These are phyloP conservation scores for Channa argus DNA, from an alignment of 2,113 vertebrate genomes.

Conservation along the genomic window DNA sequence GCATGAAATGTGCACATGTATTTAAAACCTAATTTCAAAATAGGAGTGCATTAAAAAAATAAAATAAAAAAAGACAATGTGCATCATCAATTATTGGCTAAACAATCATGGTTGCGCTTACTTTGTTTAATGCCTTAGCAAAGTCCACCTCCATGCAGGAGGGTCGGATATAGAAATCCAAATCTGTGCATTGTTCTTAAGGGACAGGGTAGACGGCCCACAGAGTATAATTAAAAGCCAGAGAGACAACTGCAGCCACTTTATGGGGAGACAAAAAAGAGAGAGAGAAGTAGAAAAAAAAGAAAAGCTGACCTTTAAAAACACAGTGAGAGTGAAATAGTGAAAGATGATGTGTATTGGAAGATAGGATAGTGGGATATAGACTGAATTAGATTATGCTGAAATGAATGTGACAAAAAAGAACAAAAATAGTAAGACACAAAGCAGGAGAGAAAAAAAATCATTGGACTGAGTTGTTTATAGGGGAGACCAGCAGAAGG, in stretches of 20 bases:
- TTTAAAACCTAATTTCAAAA: background rate
- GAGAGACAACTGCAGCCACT: slow-evolving; percentile 70
- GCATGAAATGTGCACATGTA: slow-evolving; percentile 22
- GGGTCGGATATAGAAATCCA: slow-evolving; percentile 34
- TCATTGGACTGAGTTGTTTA: slow-evolving; percentile 46
- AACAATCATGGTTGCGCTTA: slow-evolving; percentile 6
- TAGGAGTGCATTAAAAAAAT: background rate
- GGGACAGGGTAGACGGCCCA: slow-evolving; percentile 62
- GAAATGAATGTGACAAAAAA: slow-evolving; percentile 60
- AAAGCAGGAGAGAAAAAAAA: slow-evolving; percentile 39
- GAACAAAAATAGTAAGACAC: slow-evolving; percentile 37
- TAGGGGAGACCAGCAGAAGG: slow-evolving; percentile 29
- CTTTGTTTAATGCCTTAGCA: slow-evolving; percentile 43
- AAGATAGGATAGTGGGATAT: slow-evolving; percentile 53
- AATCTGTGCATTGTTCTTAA: slow-evolving; percentile 43
- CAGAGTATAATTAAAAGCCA: slow-evolving; percentile 80
- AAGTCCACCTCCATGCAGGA: slow-evolving; percentile 1
- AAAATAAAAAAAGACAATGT: slow-evolving; percentile 1
- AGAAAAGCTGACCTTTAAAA: slow-evolving; percentile 72
- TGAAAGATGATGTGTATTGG: slow-evolving; percentile 49
- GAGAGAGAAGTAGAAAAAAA: slow-evolving; percentile 11
- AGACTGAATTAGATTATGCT: slow-evolving; percentile 67
- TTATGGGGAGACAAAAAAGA: slow-evolving; percentile 29
- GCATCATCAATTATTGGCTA: slow-evolving; percentile 24
- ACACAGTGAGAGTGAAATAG: slow-evolving; percentile 46